Base-by-base conservation (phyloP, 37 sponge, comb jelly and placozoan species). In the Oopsacas minuta region DNA sequence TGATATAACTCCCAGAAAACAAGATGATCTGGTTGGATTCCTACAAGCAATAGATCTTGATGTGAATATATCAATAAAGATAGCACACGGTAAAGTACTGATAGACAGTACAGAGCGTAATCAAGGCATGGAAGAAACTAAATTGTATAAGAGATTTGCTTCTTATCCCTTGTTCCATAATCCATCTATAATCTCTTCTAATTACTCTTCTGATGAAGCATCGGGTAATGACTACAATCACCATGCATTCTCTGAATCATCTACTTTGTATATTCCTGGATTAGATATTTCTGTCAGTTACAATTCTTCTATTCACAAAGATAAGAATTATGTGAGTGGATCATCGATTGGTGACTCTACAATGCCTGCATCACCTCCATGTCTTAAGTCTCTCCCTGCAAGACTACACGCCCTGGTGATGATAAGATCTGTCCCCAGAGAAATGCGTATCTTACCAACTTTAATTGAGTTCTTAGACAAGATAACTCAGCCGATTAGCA, bases 391-490 rank as follows among this genome's bases (percentile, higher is more conserved):
- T 3, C 75, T 25, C 5, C 20, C 75, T 3, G 75, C 75, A 5
- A 3, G 75, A 7, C 87, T 86, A 0, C 82, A 86, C 52, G 82
- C 82, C 25, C 36, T 61, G 23, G 83, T 86, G 36, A 82, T 51
- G 52, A 52, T 86, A 0, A 1, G 51, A 34, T 90, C 96, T 28
- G 61, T 92, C 0, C 91, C 91, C 15, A 87, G 87, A 46, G 90
- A 91, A 28, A 49, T 92, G 39, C 84, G 85, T 37, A 37, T 95
- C 0, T 82, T 86, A 23, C 93, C 90, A 3, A 88, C 91, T 49
- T 83, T 95, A 23, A 49, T 92, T 36, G 91, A 90, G 82, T 95
- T 92, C 85, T 82, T 95, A 12, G 96, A 95, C n/a, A 91, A 92
- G 75, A 90, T 95, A 0, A 90, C 85, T 8, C 52, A 42, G 15